Evolutionary conservation across 2,888 invertebrate genomes (phyloP).

Genomic region (Metalampra italica): DNA sequence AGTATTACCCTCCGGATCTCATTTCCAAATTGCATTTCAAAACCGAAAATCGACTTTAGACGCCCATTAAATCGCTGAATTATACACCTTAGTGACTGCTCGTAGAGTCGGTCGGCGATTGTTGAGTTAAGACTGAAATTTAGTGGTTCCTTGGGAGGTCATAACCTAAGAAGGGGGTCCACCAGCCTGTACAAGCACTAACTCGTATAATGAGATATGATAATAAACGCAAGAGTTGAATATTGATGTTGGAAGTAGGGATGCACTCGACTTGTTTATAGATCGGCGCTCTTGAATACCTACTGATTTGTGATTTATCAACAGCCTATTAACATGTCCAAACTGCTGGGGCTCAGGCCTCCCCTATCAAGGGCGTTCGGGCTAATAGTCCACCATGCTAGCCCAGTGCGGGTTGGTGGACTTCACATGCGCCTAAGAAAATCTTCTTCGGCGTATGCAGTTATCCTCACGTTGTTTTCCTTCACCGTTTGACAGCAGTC

Average conservation of each 20-base stretch:
- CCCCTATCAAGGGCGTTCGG: too few species aligned
- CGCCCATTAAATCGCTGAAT: constrained; percentile 29
- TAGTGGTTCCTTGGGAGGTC: constrained; percentile 57
- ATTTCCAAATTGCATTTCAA: constrained; percentile 77
- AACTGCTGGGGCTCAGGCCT: too few species aligned
- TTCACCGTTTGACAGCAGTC: too few species aligned
- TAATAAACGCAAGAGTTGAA: constrained; percentile 75
- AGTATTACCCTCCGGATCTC: constrained; percentile 73
- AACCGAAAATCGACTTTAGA: constrained; percentile 74
- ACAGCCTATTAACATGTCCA: too few species aligned
- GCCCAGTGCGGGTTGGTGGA: too few species aligned
- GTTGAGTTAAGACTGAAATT: constrained; percentile 40
- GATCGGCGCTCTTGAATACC: constrained; percentile 21
- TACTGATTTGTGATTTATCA: too few species aligned
- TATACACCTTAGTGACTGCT: constrained; percentile 25
- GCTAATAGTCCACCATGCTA: too few species aligned
- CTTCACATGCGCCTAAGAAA: too few species aligned
- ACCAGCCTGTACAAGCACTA: constrained; percentile 68
- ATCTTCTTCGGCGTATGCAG: too few species aligned
- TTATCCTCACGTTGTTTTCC: too few species aligned
- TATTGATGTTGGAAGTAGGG: constrained; percentile 74
- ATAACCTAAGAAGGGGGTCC: constrained; percentile 66
- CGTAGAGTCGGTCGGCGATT: constrained; percentile 27
- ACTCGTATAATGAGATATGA: constrained; percentile 79
- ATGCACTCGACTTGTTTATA: constrained; percentile 65